Evolutionary conservation across 2,113 vertebrate genomes (phyloP), one percentile per base, ranked within the genome.

Genomic region (Pituophis catenifer): DNA sequence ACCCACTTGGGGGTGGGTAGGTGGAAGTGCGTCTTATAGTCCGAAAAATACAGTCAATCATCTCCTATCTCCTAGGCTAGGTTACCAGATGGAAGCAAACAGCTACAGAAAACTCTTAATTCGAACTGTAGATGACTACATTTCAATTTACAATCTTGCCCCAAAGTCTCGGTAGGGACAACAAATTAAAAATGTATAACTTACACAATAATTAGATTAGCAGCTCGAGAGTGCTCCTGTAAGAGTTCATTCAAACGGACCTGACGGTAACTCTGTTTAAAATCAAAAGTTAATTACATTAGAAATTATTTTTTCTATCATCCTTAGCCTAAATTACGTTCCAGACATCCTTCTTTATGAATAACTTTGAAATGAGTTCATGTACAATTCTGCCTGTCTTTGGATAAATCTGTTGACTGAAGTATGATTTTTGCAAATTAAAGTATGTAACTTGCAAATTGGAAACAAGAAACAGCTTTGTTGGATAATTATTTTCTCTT

Each of bases 181-280:
- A 65, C 13, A 52, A 52, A 91, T 17, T n/a, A 96, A 90, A 93
- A 23, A 54, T 38, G 0, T 70, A 33, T 8, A 96, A 99, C 99
- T 99, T 97, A 99, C 99, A 99, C 96, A 93, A 99, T 97, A 89
- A 99, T 98, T 92, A 99, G 98, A 93, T 99, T 99, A 87, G 99
- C 99, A 38, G 98, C 98, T 93, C 98, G 98, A 0, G 99, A 99
- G 93, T 99, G 97, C 94, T 99, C 98, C 94, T 98, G 98, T 50
- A 99, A 94, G 90, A 99, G 97, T 95, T 99, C 99, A 1, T 99
- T 99, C 94, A 99, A 98, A 88, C 98, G 98, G 23, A 99, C 97
- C 96, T 99, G 99, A 48, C 99, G 98, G 94, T 98, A 98, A 59
- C 98, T 99, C 99, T 99, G 98, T 81, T 96, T 86, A 88, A 91